phyloP scores from a whole-genome alignment of 2,888 invertebrate genomes.

The Drosophila mettleri region DNA sequence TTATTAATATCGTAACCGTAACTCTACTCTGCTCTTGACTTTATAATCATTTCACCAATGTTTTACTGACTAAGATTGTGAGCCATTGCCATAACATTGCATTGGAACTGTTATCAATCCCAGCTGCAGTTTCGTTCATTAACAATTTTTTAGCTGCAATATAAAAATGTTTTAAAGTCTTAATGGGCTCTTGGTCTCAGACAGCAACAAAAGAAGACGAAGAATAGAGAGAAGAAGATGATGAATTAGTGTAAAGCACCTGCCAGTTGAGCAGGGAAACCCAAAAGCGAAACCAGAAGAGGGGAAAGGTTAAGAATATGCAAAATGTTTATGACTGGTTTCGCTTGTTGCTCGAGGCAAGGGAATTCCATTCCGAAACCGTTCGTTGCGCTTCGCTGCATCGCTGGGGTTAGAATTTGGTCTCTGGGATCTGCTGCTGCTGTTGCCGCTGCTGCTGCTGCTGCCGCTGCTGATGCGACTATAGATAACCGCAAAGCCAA shows the following conservation, averaged over 20 bases:
- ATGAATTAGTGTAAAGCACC: constrained; percentile 23
- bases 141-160: neutral
- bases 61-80: constrained; percentile 4
- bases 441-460: neutral
- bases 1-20: no score
- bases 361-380: constrained; percentile 9
- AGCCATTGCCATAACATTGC: no score
- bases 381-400: constrained; percentile 43
- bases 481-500: constrained; percentile 46
- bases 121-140: neutral
- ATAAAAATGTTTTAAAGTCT: neutral
- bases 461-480: neutral
- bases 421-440: neutral
- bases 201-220: neutral
- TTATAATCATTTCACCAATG: neutral
- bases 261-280: constrained; percentile 18
- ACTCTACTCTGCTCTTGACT: no score
- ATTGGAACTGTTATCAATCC: no score
- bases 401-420: constrained; percentile 22
- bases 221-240: neutral
- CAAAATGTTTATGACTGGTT: constrained; percentile 28
- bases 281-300: neutral
- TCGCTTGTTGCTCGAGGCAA: constrained; percentile 23
- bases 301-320: constrained; percentile 6
- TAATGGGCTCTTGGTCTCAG: neutral